These are phyloP conservation scores for Troides helena DNA, from an alignment of 2,888 invertebrate genomes.

Conservation along the genomic window DNA sequence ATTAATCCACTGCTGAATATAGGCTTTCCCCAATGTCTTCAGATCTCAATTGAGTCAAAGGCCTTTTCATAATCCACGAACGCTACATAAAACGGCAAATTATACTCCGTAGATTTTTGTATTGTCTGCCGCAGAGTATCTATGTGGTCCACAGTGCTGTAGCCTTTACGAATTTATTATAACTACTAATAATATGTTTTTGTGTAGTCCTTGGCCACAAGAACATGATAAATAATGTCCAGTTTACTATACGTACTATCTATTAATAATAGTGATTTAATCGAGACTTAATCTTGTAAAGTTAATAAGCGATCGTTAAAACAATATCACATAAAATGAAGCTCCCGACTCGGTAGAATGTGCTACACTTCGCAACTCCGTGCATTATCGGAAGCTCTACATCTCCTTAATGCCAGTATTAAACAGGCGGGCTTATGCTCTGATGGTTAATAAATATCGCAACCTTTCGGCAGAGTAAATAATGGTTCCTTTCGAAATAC, in stretches of 20 bases:
- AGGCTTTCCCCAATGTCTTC: too few species aligned
- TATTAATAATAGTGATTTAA: neutral
- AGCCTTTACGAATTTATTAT: too few species aligned
- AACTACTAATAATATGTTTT: too few species aligned
- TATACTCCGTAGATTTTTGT: too few species aligned
- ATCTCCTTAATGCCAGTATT: constrained; percentile 53
- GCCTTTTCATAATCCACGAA: too few species aligned
- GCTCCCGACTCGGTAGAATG: constrained; percentile 29
- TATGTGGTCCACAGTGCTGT: too few species aligned
- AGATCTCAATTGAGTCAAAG: too few species aligned
- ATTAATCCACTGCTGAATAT: too few species aligned
- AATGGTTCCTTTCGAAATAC: constrained; percentile 44
- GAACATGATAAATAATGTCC: neutral
- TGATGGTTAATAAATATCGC: constrained; percentile 60
- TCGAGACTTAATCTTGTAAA: neutral
- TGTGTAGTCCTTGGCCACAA: neutral
- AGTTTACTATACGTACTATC: too few species aligned
- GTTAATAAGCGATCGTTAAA: constrained; percentile 34
- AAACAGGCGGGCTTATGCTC: constrained; percentile 45
- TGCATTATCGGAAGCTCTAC: constrained; percentile 47
- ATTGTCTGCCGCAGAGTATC: too few species aligned
- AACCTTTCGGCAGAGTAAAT: constrained; percentile 52
- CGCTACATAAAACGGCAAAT: too few species aligned
- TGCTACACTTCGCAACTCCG: constrained; percentile 32
- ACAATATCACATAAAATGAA: constrained; percentile 33